Conservation (phyloP, 1,140 invertebrate genomes). For the Dinothrombium tinctorium region DNA sequence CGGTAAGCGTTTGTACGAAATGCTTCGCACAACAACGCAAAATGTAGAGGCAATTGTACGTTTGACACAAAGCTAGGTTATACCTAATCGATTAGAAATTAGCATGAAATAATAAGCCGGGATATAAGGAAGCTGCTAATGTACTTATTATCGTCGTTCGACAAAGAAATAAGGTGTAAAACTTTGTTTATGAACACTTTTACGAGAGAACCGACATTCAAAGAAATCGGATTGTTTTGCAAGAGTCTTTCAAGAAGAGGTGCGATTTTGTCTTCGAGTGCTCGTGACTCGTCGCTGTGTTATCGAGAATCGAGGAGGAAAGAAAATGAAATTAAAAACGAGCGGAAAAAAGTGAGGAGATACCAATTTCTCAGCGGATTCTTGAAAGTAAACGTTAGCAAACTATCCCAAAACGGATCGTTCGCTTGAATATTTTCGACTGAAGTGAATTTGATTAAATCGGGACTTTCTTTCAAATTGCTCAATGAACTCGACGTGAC, state of each 20-base stretch:
- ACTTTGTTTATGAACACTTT: conserved; percentile 46
- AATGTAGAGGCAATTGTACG: conserved; percentile 76
- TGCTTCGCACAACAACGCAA: conserved; percentile 69
- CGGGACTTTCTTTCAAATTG: conserved; percentile 55
- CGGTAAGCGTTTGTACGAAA: conserved; percentile 38
- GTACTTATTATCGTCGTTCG: background rate
- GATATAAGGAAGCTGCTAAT: background rate
- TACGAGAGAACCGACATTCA: conserved; percentile 63
- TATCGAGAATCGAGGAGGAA: conserved; percentile 1
- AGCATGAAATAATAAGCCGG: background rate
- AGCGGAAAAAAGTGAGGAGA: conserved; percentile 5
- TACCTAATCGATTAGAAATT: conserved; percentile 4
- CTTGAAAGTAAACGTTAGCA: conserved; percentile 67
- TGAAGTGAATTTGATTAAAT: conserved; percentile 48
- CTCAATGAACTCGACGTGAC: conserved; percentile 22
- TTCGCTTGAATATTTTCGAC: conserved; percentile 52
- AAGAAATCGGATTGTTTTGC: conserved; percentile 50
- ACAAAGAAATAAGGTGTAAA: background rate
- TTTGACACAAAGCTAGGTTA: conserved; percentile 42
- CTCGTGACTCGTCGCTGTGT: conserved; percentile 6
- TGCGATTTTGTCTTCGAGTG: conserved; percentile 6
- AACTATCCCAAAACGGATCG: conserved; percentile 70
- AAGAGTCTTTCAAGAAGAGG: conserved; percentile 6
- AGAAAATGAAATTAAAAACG: conserved; percentile 13
- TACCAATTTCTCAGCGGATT: conserved; percentile 1